Base-by-base conservation (phyloP, 2,113 vertebrate genomes). In the Lepus americanus region DNA sequence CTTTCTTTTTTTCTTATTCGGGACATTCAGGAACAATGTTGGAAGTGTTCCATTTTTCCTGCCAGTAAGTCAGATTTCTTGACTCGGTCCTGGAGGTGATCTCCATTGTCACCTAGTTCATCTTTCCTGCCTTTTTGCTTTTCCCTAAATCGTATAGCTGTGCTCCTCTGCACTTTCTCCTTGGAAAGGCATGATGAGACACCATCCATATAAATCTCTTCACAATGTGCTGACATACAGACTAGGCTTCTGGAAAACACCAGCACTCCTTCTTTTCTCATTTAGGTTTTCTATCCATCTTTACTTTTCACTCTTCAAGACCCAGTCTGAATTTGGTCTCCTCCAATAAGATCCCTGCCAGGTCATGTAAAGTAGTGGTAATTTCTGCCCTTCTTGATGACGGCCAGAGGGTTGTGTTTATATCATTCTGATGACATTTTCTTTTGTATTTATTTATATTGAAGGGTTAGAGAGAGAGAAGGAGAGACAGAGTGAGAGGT, bases 251-350 rank as follows among this genome's bases (percentile, higher is more conserved):
- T 83, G 95, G 78, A 76, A 66, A 84, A 36, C 70, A 76, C 70
- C 31, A 9, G 10, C 27, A 23, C 31, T 72, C 13, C 77, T 1
- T 55, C 12, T 55, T 61, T 90, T 49, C 73, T 82, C 51, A 2
- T 64, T 93, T 90, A 74, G 36, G 51, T 91, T 76, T 82, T 31
- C 87, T 31, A 6, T 94, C 63, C 27, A 6, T 61, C 53, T 91
- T 55, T 92, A 81, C 72, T 90, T 86, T 94, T 81, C 86, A 44
- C 66, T 49, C 39, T 90, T 94, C 33, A 90, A 79, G 31, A 70
- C 29, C 67, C 14, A 63, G 55, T 92, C 94, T 82, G 76, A 82
- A 91, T 94, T 39, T 86, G 78, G 20, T 88, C n/a, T 79, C 14
- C 59, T 93, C 55, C 39, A 19, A 61, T 81, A 76, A 74, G 44